Base-by-base conservation (phyloP, 2,797 vertebrate species). In the Lithobates pipiens region DNA sequence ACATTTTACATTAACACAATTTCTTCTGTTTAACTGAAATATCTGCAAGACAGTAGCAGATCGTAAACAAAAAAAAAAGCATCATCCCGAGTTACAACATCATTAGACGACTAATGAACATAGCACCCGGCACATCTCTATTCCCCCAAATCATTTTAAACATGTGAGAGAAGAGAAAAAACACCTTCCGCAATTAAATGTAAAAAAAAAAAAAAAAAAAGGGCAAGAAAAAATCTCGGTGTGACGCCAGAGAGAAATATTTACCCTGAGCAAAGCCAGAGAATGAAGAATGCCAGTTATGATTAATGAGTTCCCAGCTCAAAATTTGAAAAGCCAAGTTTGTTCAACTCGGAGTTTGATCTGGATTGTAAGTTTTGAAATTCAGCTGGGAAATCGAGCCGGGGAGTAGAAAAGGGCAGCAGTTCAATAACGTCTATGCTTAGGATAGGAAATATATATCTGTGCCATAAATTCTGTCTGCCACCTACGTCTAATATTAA, bases 271-370 rank as follows among this genome's bases (percentile, higher is more conserved):
- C 80, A 67, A 83, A 83, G 85, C 85, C 39, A 27, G 11, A 82
- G 74, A 82, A 82, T 82, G 79, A 74, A 42, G 85, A 74, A 86
- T 75, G 85, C 76, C 85, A 86, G 76, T 67, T 83, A 69, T 86
- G 85, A 86, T 86, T 86, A 86, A 86, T 86, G 85, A 86, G 83
- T 86, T 86, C 82, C 80, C 61, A 69, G 75, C 72, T 78, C 69
- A 79, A 83, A 74, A 78, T 86, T 86, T 86, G 85, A 86, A 83
- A 86, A 86, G 76, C 85, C 68, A 83, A 86, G 85, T 86, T 86
- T 83, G 74, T 83, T 83, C 85, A 86, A 83, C 76, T 86, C 27
- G 57, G 82, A 86, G 85, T 86, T 86, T 86, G 80, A 86, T 86
- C 80, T 78, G 70, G 76, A 86, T 76, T 79, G 75, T 67, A 86